Conservation (phyloP, 2,797 vertebrate genomes). For the Podarcis lilfordi region DNA sequence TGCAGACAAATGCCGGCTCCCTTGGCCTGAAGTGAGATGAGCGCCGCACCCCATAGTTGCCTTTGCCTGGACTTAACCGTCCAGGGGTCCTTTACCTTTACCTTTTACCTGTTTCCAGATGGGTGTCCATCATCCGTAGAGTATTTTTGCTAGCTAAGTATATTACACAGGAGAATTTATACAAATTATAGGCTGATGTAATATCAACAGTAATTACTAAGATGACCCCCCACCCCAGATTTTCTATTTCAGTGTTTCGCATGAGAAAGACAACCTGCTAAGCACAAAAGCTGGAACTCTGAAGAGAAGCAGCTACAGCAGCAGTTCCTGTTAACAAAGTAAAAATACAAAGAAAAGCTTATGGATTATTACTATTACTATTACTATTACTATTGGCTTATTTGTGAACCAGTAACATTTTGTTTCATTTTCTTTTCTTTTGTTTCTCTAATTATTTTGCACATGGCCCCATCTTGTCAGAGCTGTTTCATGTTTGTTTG, state of each 20-base stretch:
- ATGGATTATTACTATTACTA: too few relatives aligned
- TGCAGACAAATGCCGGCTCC: too few relatives aligned
- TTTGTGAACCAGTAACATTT: background rate
- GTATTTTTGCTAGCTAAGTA: too few relatives aligned
- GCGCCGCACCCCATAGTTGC: too few relatives aligned
- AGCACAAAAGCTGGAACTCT: background rate
- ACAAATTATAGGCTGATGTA: background rate
- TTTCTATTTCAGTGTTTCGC: background rate
- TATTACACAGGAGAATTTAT: too few relatives aligned
- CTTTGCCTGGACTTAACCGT: too few relatives aligned
- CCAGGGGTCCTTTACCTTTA: too few relatives aligned
- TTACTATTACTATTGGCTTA: background rate
- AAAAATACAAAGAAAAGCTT: background rate
- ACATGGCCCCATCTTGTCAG: background rate
- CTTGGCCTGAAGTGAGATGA: too few relatives aligned
- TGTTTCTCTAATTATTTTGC: slow-evolving; percentile 26
- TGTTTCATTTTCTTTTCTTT: background rate
- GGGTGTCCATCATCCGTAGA: too few relatives aligned
- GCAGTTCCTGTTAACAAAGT: background rate
- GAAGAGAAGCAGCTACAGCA: background rate
- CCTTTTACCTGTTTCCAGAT: too few relatives aligned
- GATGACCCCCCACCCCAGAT: background rate
- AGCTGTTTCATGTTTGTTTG: background rate
- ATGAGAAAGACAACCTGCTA: background rate
- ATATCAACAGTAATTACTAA: background rate